These are phyloP conservation scores for Melanotaenia nigrans DNA, from an alignment of 2,797 vertebrate genomes.

Conservation along the genomic window DNA sequence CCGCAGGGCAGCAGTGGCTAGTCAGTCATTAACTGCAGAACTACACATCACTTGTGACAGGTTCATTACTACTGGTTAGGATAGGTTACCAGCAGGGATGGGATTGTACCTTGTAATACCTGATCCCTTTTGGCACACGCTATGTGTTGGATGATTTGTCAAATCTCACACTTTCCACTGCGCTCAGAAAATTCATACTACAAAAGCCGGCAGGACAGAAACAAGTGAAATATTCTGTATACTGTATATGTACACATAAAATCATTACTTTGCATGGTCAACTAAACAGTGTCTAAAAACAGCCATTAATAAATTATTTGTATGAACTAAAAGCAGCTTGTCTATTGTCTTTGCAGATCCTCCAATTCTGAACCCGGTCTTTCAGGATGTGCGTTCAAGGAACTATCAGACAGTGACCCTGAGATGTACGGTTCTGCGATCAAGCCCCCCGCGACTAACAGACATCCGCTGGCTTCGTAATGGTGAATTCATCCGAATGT, in stretches of 20 bases:
- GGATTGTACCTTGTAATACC: neutral
- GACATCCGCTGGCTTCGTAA: conserved; percentile 91
- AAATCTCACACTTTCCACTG: conserved; percentile 24
- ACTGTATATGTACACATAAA: too few relatives aligned
- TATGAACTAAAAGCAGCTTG: neutral
- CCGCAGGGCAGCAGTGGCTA: conserved; percentile 64
- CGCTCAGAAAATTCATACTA: conserved; percentile 17
- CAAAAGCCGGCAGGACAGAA: too few relatives aligned
- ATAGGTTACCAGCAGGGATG: conserved; percentile 61
- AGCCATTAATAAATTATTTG: neutral
- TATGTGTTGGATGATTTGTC: conserved; percentile 38
- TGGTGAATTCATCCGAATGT: conserved; percentile 82
- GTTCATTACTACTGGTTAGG: conserved; percentile 76
- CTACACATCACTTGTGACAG: conserved; percentile 63
- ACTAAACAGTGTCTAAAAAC: neutral
- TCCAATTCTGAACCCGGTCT: conserved; percentile 90
- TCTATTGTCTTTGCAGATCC: conserved; percentile 80
- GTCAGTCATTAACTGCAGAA: conserved; percentile 73
- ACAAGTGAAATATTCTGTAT: too few relatives aligned
- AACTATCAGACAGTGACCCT: conserved; percentile 85
- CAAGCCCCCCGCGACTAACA: conserved; percentile 89
- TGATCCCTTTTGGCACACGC: conserved; percentile 31
- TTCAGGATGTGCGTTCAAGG: conserved; percentile 89
- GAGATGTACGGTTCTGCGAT: conserved; percentile 89
- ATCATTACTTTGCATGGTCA: neutral